A percentile compares a stretch with the other conserved stretches of the same genome.
Evolutionary conservation across 2,797 vertebrate species (phyloP).

Genomic region (Coregonus ussuriensis): DNA sequence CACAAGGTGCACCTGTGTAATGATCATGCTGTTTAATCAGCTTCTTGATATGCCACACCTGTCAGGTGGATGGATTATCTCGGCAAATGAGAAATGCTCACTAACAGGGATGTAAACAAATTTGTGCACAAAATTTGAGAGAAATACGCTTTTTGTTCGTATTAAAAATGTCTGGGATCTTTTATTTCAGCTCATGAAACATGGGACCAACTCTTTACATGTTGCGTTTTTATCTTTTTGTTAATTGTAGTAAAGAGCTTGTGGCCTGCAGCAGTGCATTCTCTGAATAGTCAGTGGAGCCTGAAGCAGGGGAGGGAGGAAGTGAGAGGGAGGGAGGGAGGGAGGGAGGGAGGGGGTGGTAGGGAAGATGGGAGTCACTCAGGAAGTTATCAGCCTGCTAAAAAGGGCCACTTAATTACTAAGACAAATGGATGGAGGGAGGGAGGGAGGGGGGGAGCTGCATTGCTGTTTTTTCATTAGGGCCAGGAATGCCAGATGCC

Average conservation of each 20-base stretch:
- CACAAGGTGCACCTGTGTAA: too few species aligned
- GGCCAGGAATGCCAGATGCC: constrained; percentile 49
- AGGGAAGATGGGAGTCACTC: constrained; percentile 61
- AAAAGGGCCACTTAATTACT: constrained; percentile 68
- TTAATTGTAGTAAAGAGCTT: neutral
- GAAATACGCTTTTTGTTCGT: too few species aligned
- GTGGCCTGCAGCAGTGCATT: neutral
- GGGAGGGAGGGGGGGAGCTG: neutral
- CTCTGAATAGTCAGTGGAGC: neutral
- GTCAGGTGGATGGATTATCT: too few species aligned
- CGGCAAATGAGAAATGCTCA: too few species aligned
- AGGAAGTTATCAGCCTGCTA: constrained; percentile 69
- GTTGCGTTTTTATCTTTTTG: too few species aligned
- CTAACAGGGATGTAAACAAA: too few species aligned
- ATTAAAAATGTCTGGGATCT: too few species aligned
- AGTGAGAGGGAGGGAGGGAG: constrained; percentile 19
- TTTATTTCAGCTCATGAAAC: too few species aligned
- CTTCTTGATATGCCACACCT: too few species aligned
- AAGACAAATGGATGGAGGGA: constrained; percentile 34
- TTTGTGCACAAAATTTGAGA: too few species aligned
- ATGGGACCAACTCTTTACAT: too few species aligned
- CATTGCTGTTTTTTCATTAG: constrained; percentile 59
- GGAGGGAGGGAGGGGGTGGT: constrained; percentile 10
- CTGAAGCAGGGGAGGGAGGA: constrained; percentile 10
- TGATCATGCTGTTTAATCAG: too few species aligned